A percentile compares a stretch with the other conserved stretches of the same genome.
phyloP scores from a whole-genome alignment of 2,888 invertebrate genomes.

The Scrobipalpa atriplicella region DNA sequence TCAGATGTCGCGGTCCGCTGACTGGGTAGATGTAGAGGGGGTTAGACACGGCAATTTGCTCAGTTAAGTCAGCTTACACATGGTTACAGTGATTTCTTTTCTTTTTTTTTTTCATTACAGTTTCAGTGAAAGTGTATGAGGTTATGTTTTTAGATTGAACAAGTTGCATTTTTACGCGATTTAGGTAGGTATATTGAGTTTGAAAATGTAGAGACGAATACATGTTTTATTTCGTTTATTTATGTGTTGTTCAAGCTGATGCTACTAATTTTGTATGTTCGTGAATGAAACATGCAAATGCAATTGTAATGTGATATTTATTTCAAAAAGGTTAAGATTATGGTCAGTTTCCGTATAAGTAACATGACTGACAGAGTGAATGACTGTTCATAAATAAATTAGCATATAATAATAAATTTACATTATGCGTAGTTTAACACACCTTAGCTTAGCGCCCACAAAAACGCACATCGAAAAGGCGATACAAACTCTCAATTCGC shows the following conservation, averaged over 20 bases:
- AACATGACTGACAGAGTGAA: neutral
- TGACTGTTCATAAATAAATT: neutral
- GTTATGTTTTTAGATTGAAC: neutral
- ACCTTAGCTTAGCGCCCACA: neutral
- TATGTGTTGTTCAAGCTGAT: too few relatives aligned
- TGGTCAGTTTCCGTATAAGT: too few relatives aligned
- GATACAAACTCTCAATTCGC: slow-evolving; percentile 15
- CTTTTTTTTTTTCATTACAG: neutral
- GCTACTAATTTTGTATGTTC: too few relatives aligned
- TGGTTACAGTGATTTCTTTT: neutral
- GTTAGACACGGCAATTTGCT: slow-evolving; percentile 43
- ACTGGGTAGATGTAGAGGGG: slow-evolving; percentile 37
- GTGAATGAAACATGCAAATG: too few relatives aligned
- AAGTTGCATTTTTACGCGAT: too few relatives aligned
- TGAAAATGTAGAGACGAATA: too few relatives aligned
- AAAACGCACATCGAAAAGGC: neutral
- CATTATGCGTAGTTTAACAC: neutral
- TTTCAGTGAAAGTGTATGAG: slow-evolving; percentile 3
- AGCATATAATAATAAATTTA: neutral
- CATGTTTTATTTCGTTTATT: too few relatives aligned
- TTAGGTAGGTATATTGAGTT: too few relatives aligned
- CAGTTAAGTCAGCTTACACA: neutral
- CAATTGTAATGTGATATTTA: too few relatives aligned
- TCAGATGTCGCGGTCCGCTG: slow-evolving; percentile 64
- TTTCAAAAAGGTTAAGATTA: too few relatives aligned